These are phyloP conservation scores for Electrona antarctica DNA, from an alignment of 2,113 vertebrate species.

Conservation along the genomic window DNA sequence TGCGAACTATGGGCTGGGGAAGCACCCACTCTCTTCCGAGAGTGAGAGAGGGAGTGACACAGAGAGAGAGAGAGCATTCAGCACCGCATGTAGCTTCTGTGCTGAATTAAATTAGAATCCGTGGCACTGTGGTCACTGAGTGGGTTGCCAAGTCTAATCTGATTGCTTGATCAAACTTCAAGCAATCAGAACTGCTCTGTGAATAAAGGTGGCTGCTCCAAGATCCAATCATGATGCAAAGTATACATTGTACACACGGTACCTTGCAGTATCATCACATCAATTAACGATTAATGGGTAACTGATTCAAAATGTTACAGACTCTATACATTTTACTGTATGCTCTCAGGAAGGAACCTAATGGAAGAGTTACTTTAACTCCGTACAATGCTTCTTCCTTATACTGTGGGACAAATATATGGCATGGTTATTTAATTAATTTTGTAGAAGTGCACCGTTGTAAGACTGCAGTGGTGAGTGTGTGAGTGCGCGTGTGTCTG, in stretches of 20 bases:
- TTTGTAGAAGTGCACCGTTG: background rate
- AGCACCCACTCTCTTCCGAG: too few relatives aligned
- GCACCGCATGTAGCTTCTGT: conserved; percentile 6
- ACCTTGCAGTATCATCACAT: too few relatives aligned
- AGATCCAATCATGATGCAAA: too few relatives aligned
- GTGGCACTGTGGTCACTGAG: conserved; percentile 13
- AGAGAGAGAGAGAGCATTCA: conserved; percentile 20
- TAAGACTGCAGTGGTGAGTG: conserved; percentile 1
- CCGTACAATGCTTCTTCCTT: too few relatives aligned
- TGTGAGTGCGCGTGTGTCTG: conserved; percentile 17
- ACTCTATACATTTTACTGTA: too few relatives aligned
- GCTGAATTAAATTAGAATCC: conserved; percentile 29
- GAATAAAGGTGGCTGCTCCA: background rate
- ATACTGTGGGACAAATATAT: too few relatives aligned
- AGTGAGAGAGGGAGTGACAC: background rate
- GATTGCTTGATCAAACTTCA: background rate
- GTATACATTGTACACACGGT: too few relatives aligned
- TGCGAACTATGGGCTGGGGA: too few relatives aligned
- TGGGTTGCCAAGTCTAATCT: background rate
- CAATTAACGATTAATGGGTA: too few relatives aligned
- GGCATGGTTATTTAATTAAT: conserved; percentile 1
- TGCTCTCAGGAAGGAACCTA: too few relatives aligned
- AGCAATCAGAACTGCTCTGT: background rate
- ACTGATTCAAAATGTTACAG: too few relatives aligned
- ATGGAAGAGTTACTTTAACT: too few relatives aligned